Evolutionary conservation across 1,140 invertebrate species (phyloP), one percentile per base, ranked within the genome.

Genomic region (Acromyrmex heyeri): DNA sequence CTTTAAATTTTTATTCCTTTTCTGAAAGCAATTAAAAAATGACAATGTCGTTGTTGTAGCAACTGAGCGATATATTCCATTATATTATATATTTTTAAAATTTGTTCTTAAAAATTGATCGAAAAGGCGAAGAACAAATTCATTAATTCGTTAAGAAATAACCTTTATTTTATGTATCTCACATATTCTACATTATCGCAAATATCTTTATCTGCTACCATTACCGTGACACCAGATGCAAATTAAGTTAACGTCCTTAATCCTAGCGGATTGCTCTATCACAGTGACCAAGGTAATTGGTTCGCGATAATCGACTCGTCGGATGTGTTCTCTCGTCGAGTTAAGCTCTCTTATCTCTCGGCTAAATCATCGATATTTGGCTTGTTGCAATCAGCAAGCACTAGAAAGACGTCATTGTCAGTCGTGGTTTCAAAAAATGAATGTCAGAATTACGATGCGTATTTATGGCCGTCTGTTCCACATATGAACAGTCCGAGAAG

Each of bases 231-330:
- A 8, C 44, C 78, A 38, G 50, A 81, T 81, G 65, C 78, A 81
- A 70, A 81, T 81, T 70, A 70, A 81, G 50, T 81, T 70, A 81
- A 69, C 62, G 77, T 69, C 62, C 30, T 70, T 81, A 81, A 81
- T 81, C 64, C 78, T 59, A n/a, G 64, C 50, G 21, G 50, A 70
- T 24, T 44, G 64, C 50, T 69, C 77, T 70, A 70, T 81, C 78
- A 62, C 62, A 14, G 48, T 16, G 53, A 30, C 21, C 50, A 53
- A 81, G 34, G 12, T 81, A 81, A 81, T 81, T 70, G 64, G 78
- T 81, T 81, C 53, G 64, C 50, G 78, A 81, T 70, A 70, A 70
- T 81, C 78, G 65, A 81, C 34, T 81, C 50, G 78, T 81, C 21
- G 50, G n/a, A 38, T 67, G 48, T 81, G 65, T 81, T 70, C 78